Evolutionary conservation across 2,797 vertebrate species (phyloP).

Genomic region (Cuculus canorus): DNA sequence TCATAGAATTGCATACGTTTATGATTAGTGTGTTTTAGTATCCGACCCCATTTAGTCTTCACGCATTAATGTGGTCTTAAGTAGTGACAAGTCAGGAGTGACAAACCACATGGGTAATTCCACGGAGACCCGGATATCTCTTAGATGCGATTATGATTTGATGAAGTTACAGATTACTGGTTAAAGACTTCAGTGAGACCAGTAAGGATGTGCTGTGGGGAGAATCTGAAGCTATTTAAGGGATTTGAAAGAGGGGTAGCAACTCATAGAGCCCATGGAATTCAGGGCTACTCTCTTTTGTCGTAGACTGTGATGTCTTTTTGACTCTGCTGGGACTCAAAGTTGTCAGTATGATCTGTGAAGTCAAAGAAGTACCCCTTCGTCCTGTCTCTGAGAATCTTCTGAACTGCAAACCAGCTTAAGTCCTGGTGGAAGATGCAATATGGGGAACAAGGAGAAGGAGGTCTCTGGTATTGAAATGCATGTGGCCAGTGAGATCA

Average conservation of each 20-base stretch:
- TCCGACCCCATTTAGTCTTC: neutral
- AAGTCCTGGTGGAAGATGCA: neutral
- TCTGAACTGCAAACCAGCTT: neutral
- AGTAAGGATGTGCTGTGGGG: neutral
- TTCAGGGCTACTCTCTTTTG: neutral
- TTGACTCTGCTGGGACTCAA: neutral
- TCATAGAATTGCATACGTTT: neutral
- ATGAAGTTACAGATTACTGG: neutral
- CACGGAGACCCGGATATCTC: too few relatives aligned
- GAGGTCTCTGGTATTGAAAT: neutral
- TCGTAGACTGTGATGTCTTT: neutral
- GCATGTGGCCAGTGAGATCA: conserved; percentile 26
- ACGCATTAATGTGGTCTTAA: neutral
- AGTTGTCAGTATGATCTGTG: neutral
- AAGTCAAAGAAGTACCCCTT: neutral
- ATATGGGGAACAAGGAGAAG: neutral
- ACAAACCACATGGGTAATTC: neutral
- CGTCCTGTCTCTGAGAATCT: neutral
- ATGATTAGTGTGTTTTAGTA: neutral
- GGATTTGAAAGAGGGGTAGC: neutral
- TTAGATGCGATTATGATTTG: neutral
- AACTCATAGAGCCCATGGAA: neutral
- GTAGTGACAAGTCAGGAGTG: neutral
- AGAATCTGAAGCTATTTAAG: neutral
- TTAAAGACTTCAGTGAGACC: neutral